Evolutionary conservation across 2,797 vertebrate genomes (phyloP), one percentile per base, ranked within the genome.

Genomic region (Arrhamphus sclerolepis): DNA sequence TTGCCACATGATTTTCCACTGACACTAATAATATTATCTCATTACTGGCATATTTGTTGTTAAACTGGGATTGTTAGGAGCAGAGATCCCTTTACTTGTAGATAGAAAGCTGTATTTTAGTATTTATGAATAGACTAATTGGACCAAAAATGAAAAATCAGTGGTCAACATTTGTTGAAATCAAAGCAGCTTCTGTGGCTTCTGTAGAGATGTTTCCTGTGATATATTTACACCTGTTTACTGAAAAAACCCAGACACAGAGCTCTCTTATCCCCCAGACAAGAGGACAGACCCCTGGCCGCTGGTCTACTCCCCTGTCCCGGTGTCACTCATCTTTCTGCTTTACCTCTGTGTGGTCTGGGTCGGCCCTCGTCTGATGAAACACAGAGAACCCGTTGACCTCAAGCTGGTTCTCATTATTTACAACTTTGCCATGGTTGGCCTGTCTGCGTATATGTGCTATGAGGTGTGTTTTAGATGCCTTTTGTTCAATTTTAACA

Each of bases 201-300:
- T 7, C 20, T 11, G 6, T 51, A 19, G 8, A 43, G 42, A 43
- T 10, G 42, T 29, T 16, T 31, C 20, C 28, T 46, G 43, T 19
- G 26, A 24, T 19, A 14, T 14, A 14, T 17, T 9, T 20, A 6
- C 9, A 24, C 13, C 31, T 56, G 26, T 17, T 6, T 38, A 9
- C 22, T 18, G 7, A n/a, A 11, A 42, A 29, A 26, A 24, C 29
- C 1, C 8, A 57, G 39, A 72, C 6, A 2, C n/a, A 20, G 13
- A 5, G 10, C 19, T 47, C 6, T n/a, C 0, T 61, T 19, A 1
- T 57, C 26, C 76, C 77, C 1, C 84, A 95, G 94, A 93, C 74
- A 89, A 86, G 24, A 91, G 93, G 79, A 94, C 88, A 0, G 92
- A 93, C 43, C 82, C 79, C 0, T 93, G 92, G 92, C 78, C 86